phyloP scores from a whole-genome alignment of 2,113 vertebrate genomes.

The Cacatua alba region DNA sequence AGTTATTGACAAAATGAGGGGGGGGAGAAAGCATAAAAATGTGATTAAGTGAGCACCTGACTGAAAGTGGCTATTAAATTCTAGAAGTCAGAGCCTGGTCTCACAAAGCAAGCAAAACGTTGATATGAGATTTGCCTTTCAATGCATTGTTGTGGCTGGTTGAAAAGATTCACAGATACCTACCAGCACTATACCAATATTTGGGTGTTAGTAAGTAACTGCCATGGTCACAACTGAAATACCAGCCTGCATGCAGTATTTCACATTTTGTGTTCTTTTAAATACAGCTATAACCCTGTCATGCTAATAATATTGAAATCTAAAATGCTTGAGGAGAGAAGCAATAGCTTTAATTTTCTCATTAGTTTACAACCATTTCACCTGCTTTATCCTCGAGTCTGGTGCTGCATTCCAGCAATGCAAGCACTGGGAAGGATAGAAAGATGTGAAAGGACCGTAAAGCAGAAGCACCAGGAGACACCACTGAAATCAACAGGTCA shows the following conservation, averaged over 20 bases:
- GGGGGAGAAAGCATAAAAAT: neutral
- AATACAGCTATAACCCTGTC: neutral
- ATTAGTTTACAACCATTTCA: neutral
- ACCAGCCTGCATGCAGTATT: neutral
- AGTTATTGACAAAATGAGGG: neutral
- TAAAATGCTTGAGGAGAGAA: neutral
- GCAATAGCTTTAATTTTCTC: neutral
- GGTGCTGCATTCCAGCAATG: neutral
- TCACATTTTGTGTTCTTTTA: neutral
- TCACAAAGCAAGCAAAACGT: neutral
- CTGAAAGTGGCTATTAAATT: neutral
- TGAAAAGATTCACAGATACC: neutral
- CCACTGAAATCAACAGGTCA: neutral
- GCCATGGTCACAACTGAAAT: neutral
- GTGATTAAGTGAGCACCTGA: neutral
- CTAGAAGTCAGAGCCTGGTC: neutral
- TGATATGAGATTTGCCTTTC: neutral
- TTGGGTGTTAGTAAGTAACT: neutral
- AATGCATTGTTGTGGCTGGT: neutral
- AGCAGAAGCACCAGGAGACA: neutral
- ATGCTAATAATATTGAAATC: neutral
- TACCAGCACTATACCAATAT: neutral
- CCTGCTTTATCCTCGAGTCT: neutral
- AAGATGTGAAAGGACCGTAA: neutral
- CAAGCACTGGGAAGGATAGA: neutral